A percentile compares a stretch with the other conserved stretches of the same genome.
phyloP scores from a whole-genome alignment of 2,797 vertebrate genomes.

The Aselliscus stoliczkanus region DNA sequence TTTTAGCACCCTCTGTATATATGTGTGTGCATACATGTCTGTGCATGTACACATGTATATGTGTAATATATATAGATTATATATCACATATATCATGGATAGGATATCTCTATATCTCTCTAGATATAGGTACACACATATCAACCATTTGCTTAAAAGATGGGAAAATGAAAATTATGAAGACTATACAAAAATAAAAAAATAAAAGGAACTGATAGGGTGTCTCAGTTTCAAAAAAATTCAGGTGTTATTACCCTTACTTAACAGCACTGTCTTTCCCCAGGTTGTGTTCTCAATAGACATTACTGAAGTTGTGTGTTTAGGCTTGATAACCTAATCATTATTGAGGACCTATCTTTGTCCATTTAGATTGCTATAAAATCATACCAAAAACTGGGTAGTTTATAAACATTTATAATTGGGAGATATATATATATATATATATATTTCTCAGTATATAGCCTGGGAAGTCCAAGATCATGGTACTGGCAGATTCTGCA shows the following conservation, averaged over 20 bases:
- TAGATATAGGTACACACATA: not conserved
- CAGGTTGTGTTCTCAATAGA: not conserved
- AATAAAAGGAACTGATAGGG: not conserved
- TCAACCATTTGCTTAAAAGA: not conserved
- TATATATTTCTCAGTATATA: not conserved
- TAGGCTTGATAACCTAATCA: not conserved
- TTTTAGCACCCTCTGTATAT: not conserved
- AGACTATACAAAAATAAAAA: not conserved
- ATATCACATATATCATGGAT: not conserved
- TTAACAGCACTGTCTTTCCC: not conserved
- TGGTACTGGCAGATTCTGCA: not conserved
- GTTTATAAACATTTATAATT: not conserved
- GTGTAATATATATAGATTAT: not conserved
- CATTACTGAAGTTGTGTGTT: not conserved
- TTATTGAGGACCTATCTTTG: not conserved
- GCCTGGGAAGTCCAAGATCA: not conserved
- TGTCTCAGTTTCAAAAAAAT: not conserved
- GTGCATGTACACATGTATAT: not conserved
- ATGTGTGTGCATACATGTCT: too few species aligned
- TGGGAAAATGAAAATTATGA: not conserved
- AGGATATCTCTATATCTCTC: not conserved
- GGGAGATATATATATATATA: too few species aligned
- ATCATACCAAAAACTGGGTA: not conserved
- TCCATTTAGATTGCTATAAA: not conserved
- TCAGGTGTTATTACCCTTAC: not conserved